Percentiles rank a stretch among this genome's conserved stretches.
phyloP scores from a whole-genome alignment of 1,140 invertebrate genomes.

The Drosophila asahinai region DNA sequence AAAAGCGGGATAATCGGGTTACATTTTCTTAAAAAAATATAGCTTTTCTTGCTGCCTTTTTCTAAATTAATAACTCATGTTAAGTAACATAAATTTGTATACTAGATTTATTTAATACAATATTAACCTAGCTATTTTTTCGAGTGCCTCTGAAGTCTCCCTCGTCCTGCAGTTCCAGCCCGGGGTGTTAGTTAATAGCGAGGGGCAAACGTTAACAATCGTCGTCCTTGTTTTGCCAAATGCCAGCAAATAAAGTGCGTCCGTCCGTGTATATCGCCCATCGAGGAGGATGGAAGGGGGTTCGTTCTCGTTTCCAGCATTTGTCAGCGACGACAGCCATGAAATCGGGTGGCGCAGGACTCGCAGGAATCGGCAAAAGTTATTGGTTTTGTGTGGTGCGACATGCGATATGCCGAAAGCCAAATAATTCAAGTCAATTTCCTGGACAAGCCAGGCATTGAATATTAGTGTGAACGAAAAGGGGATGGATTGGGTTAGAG shows the following conservation, averaged over 20 bases:
- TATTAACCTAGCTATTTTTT: not conserved
- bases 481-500: not conserved
- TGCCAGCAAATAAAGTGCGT: conserved; percentile 53
- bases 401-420: conserved; percentile 47
- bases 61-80: too few relatives aligned
- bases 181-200: conserved; percentile 45
- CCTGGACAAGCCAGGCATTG: conserved; percentile 35
- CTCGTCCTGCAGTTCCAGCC: conserved; percentile 1
- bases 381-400: conserved; percentile 49
- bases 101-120: too few relatives aligned
- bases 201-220: conserved; percentile 43
- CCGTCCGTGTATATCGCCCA: not conserved
- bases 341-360: conserved; percentile 18
- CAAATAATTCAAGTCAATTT: conserved; percentile 64
- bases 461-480: conserved; percentile 1
- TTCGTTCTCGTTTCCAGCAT: conserved; percentile 39
- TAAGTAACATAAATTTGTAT: too few relatives aligned
- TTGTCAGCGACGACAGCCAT: conserved; percentile 38
- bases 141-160: not conserved
- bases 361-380: conserved; percentile 26
- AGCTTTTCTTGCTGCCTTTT: too few relatives aligned
- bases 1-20: not conserved
- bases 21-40: too few relatives aligned
- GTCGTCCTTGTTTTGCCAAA: conserved; percentile 45
- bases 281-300: not conserved